phyloP scores from a whole-genome alignment of 1,140 invertebrate genomes.

The Hylaeus volcanicus region DNA sequence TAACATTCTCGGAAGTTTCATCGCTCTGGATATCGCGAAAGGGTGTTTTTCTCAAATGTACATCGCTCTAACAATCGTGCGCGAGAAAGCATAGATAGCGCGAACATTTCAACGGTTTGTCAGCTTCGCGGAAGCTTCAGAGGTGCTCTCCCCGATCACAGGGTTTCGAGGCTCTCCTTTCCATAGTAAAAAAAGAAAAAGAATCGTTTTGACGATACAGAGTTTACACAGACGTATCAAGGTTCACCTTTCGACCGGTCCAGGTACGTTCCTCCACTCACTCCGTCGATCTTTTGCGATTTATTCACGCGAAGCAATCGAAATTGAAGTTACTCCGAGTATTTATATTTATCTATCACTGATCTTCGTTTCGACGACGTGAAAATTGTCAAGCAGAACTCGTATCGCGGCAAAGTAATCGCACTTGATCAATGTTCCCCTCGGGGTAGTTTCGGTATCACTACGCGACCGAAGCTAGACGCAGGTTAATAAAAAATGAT shows the following conservation, averaged over 20 bases:
- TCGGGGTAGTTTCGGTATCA: constrained; percentile 34
- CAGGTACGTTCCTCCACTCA: constrained; percentile 4
- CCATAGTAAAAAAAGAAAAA: not conserved
- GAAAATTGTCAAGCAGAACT: constrained; percentile 23
- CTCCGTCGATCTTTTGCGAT: not conserved
- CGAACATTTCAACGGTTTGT: not conserved
- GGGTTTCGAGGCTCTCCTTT: not conserved
- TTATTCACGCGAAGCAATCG: not conserved
- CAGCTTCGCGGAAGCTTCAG: too few species aligned
- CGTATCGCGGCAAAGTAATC: constrained; percentile 2
- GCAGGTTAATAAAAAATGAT: constrained; percentile 55
- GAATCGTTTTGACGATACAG: not conserved
- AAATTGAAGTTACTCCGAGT: not conserved
- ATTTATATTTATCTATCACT: not conserved
- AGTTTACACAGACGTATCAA: not conserved
- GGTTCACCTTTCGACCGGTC: not conserved
- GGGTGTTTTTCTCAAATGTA: too few species aligned
- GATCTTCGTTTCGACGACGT: constrained; percentile 10
- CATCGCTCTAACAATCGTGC: not conserved
- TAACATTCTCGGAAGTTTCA: not conserved
- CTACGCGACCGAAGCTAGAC: constrained; percentile 46
- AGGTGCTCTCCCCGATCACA: too few species aligned
- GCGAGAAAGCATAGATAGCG: not conserved
- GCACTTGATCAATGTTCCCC: constrained; percentile 37
- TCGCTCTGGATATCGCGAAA: not conserved